These are phyloP conservation scores for Catalaphyllia jardinei DNA, from an alignment of 64 coral and sea anemone species.

Conservation along the genomic window DNA sequence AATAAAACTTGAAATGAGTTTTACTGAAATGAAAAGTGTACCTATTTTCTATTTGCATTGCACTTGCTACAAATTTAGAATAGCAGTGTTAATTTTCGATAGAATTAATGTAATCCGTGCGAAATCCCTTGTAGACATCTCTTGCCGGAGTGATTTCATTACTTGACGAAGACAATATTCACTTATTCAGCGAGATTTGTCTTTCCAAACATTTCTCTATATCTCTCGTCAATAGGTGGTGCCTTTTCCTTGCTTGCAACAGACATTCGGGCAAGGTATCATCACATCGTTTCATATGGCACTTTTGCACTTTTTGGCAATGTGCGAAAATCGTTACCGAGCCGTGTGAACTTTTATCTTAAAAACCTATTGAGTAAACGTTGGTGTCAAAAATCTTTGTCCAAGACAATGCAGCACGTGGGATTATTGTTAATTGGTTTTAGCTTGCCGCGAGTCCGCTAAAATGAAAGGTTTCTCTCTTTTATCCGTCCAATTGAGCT, in stretches of 20 bases:
- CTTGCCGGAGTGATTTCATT: background rate
- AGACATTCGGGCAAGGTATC: background rate
- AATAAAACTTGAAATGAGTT: constrained; percentile 43
- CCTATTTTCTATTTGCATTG: background rate
- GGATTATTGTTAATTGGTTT: constrained; percentile 1
- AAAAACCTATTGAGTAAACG: constrained; percentile 2
- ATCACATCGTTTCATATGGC: background rate
- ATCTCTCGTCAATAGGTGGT: background rate
- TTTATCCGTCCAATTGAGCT: background rate
- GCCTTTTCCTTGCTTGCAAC: background rate
- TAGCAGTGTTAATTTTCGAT: background rate
- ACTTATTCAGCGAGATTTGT: background rate
- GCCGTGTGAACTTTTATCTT: background rate
- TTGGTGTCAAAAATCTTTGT: constrained; percentile 30
- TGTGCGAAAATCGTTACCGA: constrained; percentile 6
- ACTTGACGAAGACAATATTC: background rate
- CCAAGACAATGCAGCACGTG: constrained; percentile 44
- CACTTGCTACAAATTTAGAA: background rate
- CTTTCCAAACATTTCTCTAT: background rate
- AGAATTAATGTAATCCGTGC: background rate
- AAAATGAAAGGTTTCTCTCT: constrained; percentile 18
- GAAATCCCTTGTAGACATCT: background rate
- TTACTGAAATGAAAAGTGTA: background rate
- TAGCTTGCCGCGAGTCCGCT: background rate
- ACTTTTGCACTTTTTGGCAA: background rate